Conservation (phyloP, 2,113 vertebrate species). For the Macheiramphus alcinus region DNA sequence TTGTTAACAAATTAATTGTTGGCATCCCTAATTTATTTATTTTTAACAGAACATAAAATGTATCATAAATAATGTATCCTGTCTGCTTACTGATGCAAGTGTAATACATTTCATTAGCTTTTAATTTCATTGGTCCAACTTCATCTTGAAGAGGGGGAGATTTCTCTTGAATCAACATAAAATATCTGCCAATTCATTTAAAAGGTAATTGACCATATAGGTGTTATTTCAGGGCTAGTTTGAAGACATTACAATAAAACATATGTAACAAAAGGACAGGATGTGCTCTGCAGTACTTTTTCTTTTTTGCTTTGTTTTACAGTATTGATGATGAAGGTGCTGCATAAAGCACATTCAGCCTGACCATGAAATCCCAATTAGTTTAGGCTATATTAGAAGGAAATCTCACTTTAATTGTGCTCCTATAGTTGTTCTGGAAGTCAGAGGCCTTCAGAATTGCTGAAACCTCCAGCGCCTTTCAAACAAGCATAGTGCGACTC, state of each 20-base stretch:
- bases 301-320: not conserved
- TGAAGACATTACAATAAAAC: not conserved
- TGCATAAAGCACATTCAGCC: not conserved
- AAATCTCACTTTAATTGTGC: not conserved
- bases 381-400: not conserved
- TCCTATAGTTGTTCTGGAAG: not conserved
- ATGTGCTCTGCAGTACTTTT: not conserved
- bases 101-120: not conserved
- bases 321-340: not conserved
- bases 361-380: not conserved
- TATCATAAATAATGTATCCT: not conserved
- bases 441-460: not conserved
- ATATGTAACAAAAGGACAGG: not conserved
- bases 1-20: constrained; percentile 27
- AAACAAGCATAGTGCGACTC: not conserved
- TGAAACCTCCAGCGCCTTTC: not conserved
- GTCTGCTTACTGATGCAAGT: not conserved
- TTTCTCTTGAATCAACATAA: not conserved
- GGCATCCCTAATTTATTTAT: not conserved
- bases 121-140: not conserved
- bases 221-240: not conserved
- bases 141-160: not conserved
- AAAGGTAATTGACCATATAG: not conserved
- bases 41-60: constrained; percentile 27
- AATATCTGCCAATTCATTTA: not conserved